Conservation (phyloP, 2,888 invertebrate species). For the Drosophila recens region DNA sequence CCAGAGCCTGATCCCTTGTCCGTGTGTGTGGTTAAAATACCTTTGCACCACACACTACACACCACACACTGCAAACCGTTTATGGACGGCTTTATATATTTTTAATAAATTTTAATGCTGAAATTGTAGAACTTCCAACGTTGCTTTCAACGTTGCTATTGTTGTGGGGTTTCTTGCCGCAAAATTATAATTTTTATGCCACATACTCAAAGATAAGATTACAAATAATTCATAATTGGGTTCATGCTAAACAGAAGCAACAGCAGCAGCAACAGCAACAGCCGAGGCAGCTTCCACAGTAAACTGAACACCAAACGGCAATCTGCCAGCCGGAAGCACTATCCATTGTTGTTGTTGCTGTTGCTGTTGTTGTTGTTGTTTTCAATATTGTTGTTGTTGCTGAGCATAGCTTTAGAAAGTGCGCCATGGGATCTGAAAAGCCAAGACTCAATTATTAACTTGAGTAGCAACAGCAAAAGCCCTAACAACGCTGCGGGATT, state of each 20-base stretch:
- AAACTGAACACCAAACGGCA: conserved; percentile 33
- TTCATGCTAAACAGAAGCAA: conserved; percentile 50
- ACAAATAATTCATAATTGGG: conserved; percentile 69
- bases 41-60: conserved; percentile 34
- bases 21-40: conserved; percentile 52
- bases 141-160: conserved; percentile 25
- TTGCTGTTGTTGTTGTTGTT: conserved; percentile 13
- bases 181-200: conserved; percentile 75
- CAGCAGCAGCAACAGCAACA: conserved; percentile 12
- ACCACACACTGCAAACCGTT: conserved; percentile 19
- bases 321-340: conserved; percentile 52
- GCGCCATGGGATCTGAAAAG: conserved; percentile 27
- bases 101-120: conserved; percentile 79
- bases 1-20: conserved; percentile 42
- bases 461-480: conserved; percentile 32
- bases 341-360: conserved; percentile 32
- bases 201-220: conserved; percentile 77
- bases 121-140: conserved; percentile 65
- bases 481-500: conserved; percentile 11
- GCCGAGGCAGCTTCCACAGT: conserved; percentile 18
- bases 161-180: conserved; percentile 71
- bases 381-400: conserved; percentile 8
- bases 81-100: conserved; percentile 60
- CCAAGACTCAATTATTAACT: conserved; percentile 59
- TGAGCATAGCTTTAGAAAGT: conserved; percentile 45